These are phyloP conservation scores for Irena cyanogastra DNA, from an alignment of 2,113 vertebrate species.

Conservation along the genomic window DNA sequence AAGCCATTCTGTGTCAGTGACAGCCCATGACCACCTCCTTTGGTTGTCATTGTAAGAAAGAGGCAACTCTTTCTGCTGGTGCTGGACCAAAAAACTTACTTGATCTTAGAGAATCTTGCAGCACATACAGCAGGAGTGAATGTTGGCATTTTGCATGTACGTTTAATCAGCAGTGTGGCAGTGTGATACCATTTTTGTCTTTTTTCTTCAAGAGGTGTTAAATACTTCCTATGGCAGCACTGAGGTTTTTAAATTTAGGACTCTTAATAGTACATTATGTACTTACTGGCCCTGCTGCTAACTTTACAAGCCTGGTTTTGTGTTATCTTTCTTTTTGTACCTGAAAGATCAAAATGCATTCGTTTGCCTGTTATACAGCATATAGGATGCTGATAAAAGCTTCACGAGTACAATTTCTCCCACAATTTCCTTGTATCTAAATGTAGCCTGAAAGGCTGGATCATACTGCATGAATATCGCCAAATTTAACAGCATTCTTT, in stretches of 20 bases:
- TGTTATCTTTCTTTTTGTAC: not conserved
- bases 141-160: accelerated
- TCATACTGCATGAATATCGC: accelerated
- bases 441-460: accelerated
- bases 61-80: not conserved
- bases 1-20: not conserved
- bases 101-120: not conserved
- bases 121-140: too few species aligned
- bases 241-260: not conserved
- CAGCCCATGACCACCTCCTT: not conserved
- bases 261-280: not conserved
- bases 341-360: not conserved
- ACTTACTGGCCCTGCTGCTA: not conserved
- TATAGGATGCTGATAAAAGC: not conserved
- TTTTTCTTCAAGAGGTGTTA: not conserved
- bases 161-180: not conserved
- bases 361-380: accelerated
- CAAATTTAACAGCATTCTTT: not conserved
- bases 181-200: not conserved
- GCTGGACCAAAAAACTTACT: not conserved
- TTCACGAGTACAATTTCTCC: not conserved
- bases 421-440: not conserved
- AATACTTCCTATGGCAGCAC: not conserved
- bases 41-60: not conserved
- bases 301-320: not conserved